Evolutionary conservation across 2,113 vertebrate species (phyloP).

Genomic region (Columba livia): DNA sequence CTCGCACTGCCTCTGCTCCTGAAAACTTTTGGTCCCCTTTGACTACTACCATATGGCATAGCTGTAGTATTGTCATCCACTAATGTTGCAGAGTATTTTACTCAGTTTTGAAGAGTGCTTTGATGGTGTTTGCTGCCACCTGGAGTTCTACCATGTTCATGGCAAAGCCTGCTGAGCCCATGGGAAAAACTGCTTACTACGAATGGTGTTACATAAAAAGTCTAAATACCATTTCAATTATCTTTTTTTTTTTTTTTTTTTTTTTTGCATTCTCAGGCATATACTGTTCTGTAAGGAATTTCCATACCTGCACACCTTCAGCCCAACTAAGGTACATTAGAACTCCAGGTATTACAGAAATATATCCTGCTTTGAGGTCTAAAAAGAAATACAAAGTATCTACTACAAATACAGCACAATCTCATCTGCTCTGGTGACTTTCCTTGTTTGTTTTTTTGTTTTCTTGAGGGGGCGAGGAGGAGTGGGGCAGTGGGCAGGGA

Average conservation of each 20-base stretch:
- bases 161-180: not conserved
- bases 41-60: slow-evolving; percentile 16
- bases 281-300: not conserved
- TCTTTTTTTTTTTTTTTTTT: not conserved
- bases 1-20: slow-evolving; percentile 4
- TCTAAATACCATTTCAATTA: not conserved
- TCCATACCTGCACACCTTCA: not conserved
- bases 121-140: slow-evolving; percentile 62
- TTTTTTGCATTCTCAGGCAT: not conserved
- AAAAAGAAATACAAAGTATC: not conserved
- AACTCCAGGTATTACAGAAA: not conserved
- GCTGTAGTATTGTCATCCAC: not conserved
- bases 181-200: not conserved
- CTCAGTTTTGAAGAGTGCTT: not conserved
- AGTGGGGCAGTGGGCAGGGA: not conserved
- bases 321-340: not conserved
- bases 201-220: not conserved
- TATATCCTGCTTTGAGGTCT: not conserved
- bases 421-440: not conserved
- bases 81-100: not conserved
- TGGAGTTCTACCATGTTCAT: not conserved
- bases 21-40: slow-evolving; percentile 21
- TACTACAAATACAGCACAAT: not conserved
- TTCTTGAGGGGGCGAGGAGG: not conserved
- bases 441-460: not conserved